These are phyloP conservation scores for Pycnonotus jocosus DNA, from an alignment of 2,113 vertebrate genomes.

Conservation along the genomic window DNA sequence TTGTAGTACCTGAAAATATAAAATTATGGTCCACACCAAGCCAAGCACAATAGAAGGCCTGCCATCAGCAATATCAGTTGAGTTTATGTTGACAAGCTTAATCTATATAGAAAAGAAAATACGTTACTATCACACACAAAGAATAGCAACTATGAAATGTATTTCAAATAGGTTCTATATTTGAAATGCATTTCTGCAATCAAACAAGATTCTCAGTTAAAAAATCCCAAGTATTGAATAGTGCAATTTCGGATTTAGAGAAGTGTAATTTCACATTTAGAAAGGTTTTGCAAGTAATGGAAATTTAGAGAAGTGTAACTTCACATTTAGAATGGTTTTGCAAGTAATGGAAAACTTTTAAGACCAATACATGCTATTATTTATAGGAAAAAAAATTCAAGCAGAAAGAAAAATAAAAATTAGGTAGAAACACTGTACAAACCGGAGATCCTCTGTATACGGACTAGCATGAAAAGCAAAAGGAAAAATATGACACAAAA, in stretches of 20 bases:
- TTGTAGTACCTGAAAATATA: conserved; percentile 91
- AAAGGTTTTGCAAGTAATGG: not conserved
- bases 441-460: conserved; percentile 98
- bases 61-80: conserved; percentile 95
- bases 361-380: not conserved
- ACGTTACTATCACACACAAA: not conserved
- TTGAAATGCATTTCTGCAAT: not conserved
- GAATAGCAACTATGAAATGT: not conserved
- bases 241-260: not conserved
- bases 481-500: conserved; percentile 23
- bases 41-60: conserved; percentile 93
- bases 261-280: not conserved
- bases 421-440: conserved; percentile 74
- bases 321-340: not conserved
- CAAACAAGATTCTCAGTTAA: not conserved
- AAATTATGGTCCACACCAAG: conserved; percentile 95
- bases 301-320: not conserved
- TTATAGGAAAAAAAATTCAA: not conserved
- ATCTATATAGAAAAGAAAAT: conserved; percentile 77
- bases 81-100: conserved; percentile 98
- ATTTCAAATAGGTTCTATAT: not conserved
- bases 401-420: not conserved
- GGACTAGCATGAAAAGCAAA: conserved; percentile 83
- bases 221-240: not conserved
- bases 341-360: not conserved